Base-by-base conservation (phyloP, 1,140 invertebrate genomes). In the Drosophila tani region DNA sequence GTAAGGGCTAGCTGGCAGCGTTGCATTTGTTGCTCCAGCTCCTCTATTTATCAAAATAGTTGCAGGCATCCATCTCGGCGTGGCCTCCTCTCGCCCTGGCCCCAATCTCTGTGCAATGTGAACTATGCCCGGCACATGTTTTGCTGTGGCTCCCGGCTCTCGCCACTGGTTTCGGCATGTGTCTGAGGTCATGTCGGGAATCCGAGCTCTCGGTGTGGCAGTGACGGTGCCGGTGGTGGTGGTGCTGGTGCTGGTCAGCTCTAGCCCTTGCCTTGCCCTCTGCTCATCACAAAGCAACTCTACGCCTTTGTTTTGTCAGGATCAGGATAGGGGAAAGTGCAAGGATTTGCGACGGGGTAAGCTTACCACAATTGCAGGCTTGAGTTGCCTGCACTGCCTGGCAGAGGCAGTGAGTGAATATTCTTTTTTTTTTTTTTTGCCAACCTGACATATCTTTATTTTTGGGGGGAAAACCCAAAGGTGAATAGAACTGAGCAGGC, bases 171-270 rank as follows among this genome's bases (percentile, higher is more conserved):
- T 68, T 67, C 46, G 67, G 66, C 67, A 73, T 71, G 69, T 73
- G 67, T 59, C 67, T 73, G 66, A 57, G 66, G 69, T 71, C 67
- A 50, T 73, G 69, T 58, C 17, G 66, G 66, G 66, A 40, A 73
- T 70, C 65, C 38, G 24, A 55, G 65, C 24, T 29, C 29, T 19
- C 12, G 35, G 15, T 57, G 62, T 65, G 62, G 17, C 17, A 9
- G 51, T 15, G 24, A 27, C 19, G 49, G 59, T 8, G 32, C 12
- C n/a, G 58, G 58, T 2, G 19, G 24, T 21, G 15, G 5, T 12
- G 15, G 38, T 3, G 19, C 17, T 7, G 46, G 62, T 3, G 19
- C 17, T 7, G 46, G 62, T 50, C 40, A 56, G 53, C 19, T 11
- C 17, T 24, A n/a, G 35, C 40, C 24, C 14, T 8, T n/a, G 59